Conservation (phyloP, 1,140 invertebrate species). For the Drosophila sp. region DNA sequence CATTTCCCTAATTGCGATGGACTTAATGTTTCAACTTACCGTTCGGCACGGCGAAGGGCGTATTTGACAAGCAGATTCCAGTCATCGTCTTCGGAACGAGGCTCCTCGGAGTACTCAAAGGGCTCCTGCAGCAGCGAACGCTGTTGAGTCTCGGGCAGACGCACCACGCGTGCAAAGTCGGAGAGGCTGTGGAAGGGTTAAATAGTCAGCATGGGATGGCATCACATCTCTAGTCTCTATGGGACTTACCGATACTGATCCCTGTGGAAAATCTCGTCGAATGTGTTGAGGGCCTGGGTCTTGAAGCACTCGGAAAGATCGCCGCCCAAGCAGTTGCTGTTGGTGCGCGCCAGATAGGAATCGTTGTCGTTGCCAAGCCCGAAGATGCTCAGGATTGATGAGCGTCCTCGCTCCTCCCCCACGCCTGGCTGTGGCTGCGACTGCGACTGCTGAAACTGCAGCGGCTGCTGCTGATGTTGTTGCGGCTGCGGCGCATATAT, state of each 20-base stretch:
- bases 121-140: conserved; percentile 88
- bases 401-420: conserved; percentile 72
- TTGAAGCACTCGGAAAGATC: conserved; percentile 93
- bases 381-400: conserved; percentile 89
- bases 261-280: conserved; percentile 91
- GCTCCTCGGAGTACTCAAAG: conserved; percentile 88
- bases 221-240: background rate
- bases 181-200: conserved; percentile 85
- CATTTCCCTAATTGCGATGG: conserved; percentile 67
- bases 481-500: conserved; percentile 72
- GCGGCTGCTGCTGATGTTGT: conserved; percentile 47
- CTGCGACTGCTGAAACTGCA: conserved; percentile 63
- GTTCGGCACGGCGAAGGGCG: conserved; percentile 88
- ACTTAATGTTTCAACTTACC: conserved; percentile 82
- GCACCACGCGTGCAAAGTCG: conserved; percentile 89
- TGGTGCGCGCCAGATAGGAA: conserved; percentile 90
- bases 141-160: conserved; percentile 88
- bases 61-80: conserved; percentile 92
- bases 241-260: conserved; percentile 86
- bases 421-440: conserved; percentile 43
- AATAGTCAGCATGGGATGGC: background rate
- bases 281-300: conserved; percentile 89
- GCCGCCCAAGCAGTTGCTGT: conserved; percentile 89
- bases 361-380: conserved; percentile 89
- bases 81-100: conserved; percentile 89